Conservation (phyloP, 2,113 vertebrate species). For the Ictalurus punctatus region DNA sequence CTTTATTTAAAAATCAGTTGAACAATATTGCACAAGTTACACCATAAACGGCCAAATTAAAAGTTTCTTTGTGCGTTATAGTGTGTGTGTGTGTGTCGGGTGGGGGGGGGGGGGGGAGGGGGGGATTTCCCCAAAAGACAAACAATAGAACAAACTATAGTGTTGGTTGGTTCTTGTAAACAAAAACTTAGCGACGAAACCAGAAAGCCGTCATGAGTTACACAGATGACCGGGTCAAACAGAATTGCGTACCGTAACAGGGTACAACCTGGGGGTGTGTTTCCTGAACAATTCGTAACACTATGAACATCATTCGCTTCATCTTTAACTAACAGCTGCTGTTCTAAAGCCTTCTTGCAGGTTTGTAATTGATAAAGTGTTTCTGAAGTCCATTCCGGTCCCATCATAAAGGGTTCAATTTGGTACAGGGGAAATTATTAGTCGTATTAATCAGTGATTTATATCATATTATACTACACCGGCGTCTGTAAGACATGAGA, state of each 20-base stretch:
- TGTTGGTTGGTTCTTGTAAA: constrained; percentile 32
- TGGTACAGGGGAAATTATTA: background rate
- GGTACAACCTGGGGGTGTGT: background rate
- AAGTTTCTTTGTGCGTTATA: background rate
- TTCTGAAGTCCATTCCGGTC: background rate
- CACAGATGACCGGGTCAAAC: background rate
- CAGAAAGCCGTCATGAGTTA: background rate
- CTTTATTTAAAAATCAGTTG: constrained; percentile 36
- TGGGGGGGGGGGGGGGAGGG: background rate
- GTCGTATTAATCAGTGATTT: background rate
- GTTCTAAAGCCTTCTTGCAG: background rate
- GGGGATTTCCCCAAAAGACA: constrained; percentile 13
- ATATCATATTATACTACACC: too few relatives aligned
- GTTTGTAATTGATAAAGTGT: background rate
- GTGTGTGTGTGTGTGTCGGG: background rate
- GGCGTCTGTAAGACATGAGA: too few relatives aligned
- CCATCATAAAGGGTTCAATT: background rate
- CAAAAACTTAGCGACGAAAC: background rate
- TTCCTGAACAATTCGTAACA: background rate
- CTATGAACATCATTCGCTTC: background rate
- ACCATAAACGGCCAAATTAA: constrained; percentile 37
- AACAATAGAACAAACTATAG: constrained; percentile 44
- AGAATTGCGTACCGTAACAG: background rate
- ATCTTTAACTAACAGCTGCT: background rate
- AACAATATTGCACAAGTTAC: constrained; percentile 52